These are phyloP conservation scores for Tenthredo livida DNA, from an alignment of 2,888 invertebrate genomes.

Conservation along the genomic window DNA sequence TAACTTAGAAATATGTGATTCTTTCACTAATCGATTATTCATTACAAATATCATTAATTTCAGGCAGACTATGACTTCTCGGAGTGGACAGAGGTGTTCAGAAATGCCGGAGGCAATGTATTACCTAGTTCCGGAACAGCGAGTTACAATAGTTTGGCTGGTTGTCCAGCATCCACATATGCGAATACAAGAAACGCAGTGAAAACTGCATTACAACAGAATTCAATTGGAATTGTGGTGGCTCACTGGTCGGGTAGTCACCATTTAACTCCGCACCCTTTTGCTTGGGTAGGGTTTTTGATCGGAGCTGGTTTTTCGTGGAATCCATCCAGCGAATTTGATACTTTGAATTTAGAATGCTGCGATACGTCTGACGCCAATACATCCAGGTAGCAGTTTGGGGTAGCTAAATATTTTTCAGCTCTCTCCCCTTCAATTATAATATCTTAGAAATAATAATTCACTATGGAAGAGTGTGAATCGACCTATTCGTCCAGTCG, in stretches of 20 bases:
- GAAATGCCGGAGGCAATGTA: constrained; percentile 78
- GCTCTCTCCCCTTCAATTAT: neutral
- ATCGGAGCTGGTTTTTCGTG: constrained; percentile 81
- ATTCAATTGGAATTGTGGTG: constrained; percentile 79
- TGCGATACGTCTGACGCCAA: constrained; percentile 69
- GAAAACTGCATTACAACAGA: constrained; percentile 79
- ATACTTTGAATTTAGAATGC: constrained; percentile 69
- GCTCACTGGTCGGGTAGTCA: constrained; percentile 83
- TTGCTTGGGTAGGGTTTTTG: constrained; percentile 82
- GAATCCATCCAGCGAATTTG: constrained; percentile 79
- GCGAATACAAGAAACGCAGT: constrained; percentile 81
- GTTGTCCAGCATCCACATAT: constrained; percentile 82
- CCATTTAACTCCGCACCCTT: constrained; percentile 81
- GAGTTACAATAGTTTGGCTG: constrained; percentile 82
- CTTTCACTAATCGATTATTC: neutral
- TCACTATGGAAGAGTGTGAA: neutral
- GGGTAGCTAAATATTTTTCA: constrained; percentile 13
- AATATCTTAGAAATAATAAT: neutral
- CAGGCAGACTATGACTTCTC: constrained; percentile 81
- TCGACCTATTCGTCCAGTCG: neutral
- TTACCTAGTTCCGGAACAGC: constrained; percentile 82
- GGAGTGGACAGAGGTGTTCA: constrained; percentile 78
- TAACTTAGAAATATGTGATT: neutral
- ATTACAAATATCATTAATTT: constrained; percentile 55
- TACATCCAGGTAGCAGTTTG: constrained; percentile 64